phyloP scores from a whole-genome alignment of 2,113 vertebrate genomes.

The Ranitomeya imitator region DNA sequence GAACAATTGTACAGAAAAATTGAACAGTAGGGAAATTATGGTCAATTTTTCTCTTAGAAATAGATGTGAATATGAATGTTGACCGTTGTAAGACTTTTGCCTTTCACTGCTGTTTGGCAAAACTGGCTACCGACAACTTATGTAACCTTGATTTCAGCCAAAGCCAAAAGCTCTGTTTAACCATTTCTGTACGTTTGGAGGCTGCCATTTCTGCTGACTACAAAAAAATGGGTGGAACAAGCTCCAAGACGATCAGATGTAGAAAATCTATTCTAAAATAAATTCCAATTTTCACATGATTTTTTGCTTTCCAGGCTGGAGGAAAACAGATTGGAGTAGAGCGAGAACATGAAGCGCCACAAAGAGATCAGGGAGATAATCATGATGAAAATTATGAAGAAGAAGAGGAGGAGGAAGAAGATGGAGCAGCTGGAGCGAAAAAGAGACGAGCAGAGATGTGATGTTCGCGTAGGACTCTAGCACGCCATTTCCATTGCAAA shows the following conservation, averaged over 20 bases:
- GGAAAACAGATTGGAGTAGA: slow-evolving; percentile 71
- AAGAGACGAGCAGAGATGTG: slow-evolving; percentile 90
- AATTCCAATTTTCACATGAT: not conserved
- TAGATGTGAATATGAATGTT: no score
- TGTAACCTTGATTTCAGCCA: not conserved
- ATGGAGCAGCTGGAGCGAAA: slow-evolving; percentile 70
- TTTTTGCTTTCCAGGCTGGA: slow-evolving; percentile 63
- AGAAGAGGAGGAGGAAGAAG: slow-evolving; percentile 83
- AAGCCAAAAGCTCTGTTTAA: not conserved
- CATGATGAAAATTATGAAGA: slow-evolving; percentile 88
- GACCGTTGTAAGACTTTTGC: no score
- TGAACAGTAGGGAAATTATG: no score
- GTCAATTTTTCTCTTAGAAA: no score
- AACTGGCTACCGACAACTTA: not conserved
- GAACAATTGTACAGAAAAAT: no score
- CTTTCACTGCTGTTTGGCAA: no score
- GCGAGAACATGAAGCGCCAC: slow-evolving; percentile 68
- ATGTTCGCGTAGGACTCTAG: slow-evolving; percentile 21
- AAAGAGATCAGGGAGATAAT: slow-evolving; percentile 68
- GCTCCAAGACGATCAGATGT: not conserved
- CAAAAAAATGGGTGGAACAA: not conserved
- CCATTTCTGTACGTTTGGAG: not conserved
- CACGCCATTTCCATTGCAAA: slow-evolving; percentile 45
- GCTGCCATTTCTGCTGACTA: not conserved
- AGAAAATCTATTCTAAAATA: not conserved